Evolutionary conservation across 2,797 vertebrate species (phyloP), one percentile per base, ranked within the genome.

Genomic region (Tolypeutes matacus): DNA sequence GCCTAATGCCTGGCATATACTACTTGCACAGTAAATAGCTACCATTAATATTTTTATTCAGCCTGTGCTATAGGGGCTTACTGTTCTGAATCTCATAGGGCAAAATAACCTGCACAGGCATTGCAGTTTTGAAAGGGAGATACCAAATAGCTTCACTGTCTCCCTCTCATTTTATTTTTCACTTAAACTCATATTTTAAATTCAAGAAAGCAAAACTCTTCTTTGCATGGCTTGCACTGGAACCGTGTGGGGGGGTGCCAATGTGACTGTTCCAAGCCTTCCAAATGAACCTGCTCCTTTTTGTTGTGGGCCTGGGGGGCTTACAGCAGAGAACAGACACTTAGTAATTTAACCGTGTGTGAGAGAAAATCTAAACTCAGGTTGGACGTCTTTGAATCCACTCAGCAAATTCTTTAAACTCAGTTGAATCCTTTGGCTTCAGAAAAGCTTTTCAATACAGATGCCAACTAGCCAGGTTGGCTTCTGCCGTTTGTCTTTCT

Each of bases 371-470:
- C 58, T 5, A 46, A 87, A 25, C 25, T 27, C 20, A 80, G 20
- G 4, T 7, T 53, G 23, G 36, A 58, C 49, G 34, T 21, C 49
- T 83, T 46, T 23, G 46, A 51, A 13, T 25, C 70, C n/a, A 53
- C 56, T 56, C 56, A 80, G 51, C 29, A 39, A 73, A 87, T 69
- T 31, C 23, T 92, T 86, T 31, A 7, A 91, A 36, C 23, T 72
- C 49, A 80, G 42, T 83, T 73, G 76, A 49, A 67, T 85, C 36
- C 64, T 65, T 67, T 77, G 36, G 5, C 86, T 83, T 89, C 85
- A 89, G 86, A 65, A 86, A 94, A 78, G 46, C 64, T 95, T 93
- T 91, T 80, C 56, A 67, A 36, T 34, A n/a, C 58, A 25, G 34
- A 39, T 77, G 7, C 65, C 15, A 88, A 88, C 88, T 10, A 56